These are phyloP conservation scores for Herpetotheres cachinnans DNA, from an alignment of 2,113 vertebrate species.

Conservation along the genomic window DNA sequence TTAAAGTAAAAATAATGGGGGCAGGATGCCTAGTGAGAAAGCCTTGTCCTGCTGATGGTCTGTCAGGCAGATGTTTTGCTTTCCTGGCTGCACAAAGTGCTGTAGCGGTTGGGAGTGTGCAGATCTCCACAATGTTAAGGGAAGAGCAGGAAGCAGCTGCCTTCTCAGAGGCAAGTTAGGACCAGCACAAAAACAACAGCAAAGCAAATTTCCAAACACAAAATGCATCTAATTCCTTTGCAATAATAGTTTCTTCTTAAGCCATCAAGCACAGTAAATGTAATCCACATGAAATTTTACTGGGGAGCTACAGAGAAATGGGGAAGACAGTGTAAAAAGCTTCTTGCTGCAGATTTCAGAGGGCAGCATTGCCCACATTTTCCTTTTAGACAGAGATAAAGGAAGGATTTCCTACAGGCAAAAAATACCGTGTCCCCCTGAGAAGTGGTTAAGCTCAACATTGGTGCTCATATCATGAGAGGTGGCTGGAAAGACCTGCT, in stretches of 20 bases:
- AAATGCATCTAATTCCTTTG: background rate
- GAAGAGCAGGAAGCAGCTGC: background rate
- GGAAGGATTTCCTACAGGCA: background rate
- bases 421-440: background rate
- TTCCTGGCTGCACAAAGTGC: background rate
- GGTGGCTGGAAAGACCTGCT: background rate
- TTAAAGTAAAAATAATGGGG: background rate
- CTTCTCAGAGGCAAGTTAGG: background rate
- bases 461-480: background rate
- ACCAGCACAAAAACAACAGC: background rate
- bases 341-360: conserved; percentile 5
- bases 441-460: background rate
- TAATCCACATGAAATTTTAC: background rate
- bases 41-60: background rate
- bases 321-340: background rate
- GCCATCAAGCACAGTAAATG: background rate
- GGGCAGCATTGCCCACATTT: background rate
- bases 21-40: background rate
- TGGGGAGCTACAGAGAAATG: background rate
- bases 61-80: conserved; percentile 11
- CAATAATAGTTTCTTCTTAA: background rate
- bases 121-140: background rate
- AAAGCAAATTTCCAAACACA: background rate
- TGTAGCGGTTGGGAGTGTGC: conserved; percentile 6
- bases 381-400: conserved; percentile 18